Evolutionary conservation across 37 sponge, comb jelly and placozoan genomes (phyloP), one percentile per base, ranked within the genome.

Genomic region (Ianthella basta): DNA sequence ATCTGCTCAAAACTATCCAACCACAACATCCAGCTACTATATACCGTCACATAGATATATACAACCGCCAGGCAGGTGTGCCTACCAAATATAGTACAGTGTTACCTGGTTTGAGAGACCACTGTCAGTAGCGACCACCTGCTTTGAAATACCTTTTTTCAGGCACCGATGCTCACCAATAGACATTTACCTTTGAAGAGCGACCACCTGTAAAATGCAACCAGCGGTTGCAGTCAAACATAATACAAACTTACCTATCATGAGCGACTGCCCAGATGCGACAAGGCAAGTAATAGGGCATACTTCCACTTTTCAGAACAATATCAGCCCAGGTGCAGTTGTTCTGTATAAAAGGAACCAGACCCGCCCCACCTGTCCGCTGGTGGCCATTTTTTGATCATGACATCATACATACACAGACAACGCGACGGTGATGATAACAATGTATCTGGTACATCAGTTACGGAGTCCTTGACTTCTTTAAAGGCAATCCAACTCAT

Each of bases 51-150:
- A n/a, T n/a, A n/a, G n/a, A n/a, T n/a, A n/a, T n/a, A n/a, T n/a
- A n/a, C n/a, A n/a, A n/a, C n/a, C n/a, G n/a, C n/a, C n/a, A n/a
- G n/a, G n/a, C n/a, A n/a, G n/a, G n/a, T n/a, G n/a, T n/a, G n/a
- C n/a, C n/a, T n/a, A n/a, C n/a, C n/a, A n/a, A n/a, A n/a, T n/a
- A n/a, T n/a, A n/a, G n/a, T 75, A 75, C 78, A 75, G 78, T 75
- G 78, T 15, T 75, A 75, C 78, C 78, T 75, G 78, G 33, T 41
- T n/a, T 75, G 78, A 75, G 78, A 75, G 78, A 75, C 78, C 54
- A 75, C 78, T 75, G 78, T 75, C 53, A 75, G 1, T 24, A 75
- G 53, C 25, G 78, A 75, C 53, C 78, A 75, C 78, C 78, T 75
- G 38, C 40, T 75, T 75, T 75, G 53, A 75, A 41, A 41, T 50